These are phyloP conservation scores for Drosophila simulans DNA, from an alignment of 1,140 invertebrate genomes.

Conservation along the genomic window DNA sequence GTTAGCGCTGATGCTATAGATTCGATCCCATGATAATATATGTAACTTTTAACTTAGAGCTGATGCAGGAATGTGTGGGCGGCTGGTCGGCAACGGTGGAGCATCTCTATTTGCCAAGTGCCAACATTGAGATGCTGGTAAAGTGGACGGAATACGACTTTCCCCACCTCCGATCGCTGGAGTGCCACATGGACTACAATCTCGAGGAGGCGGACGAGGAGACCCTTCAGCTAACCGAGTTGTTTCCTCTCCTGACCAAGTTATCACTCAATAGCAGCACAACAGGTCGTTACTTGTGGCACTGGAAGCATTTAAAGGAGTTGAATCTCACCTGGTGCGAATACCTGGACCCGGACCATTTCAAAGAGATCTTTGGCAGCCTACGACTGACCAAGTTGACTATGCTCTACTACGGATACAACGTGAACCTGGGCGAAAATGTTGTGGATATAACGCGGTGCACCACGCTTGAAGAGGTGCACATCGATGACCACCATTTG, in stretches of 20 bases:
- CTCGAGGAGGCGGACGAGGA: constrained; percentile 34
- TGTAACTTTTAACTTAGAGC: not conserved
- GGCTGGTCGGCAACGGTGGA: constrained; percentile 36
- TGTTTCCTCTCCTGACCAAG: constrained; percentile 44
- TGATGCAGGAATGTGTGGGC: constrained; percentile 30
- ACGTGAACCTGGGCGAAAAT: constrained; percentile 12
- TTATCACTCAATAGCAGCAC: constrained; percentile 36
- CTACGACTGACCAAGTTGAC: constrained; percentile 56
- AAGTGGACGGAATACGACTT: constrained; percentile 29
- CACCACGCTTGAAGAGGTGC: constrained; percentile 50
- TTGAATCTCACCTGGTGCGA: constrained; percentile 62
- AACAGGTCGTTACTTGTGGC: constrained; percentile 47
- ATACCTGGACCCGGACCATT: constrained; percentile 30
- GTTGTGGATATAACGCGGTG: constrained; percentile 22
- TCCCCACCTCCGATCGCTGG: constrained; percentile 29
- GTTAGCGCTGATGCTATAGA: not conserved
- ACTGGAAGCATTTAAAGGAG: constrained; percentile 36
- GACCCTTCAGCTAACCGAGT: constrained; percentile 28
- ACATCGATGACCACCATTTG: constrained; percentile 64
- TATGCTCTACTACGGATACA: constrained; percentile 58
- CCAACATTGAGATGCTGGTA: constrained; percentile 2
- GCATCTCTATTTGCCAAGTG: constrained; percentile 5
- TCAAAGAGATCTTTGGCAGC: constrained; percentile 34
- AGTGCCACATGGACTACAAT: constrained; percentile 16
- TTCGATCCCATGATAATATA: not conserved